These are phyloP conservation scores for Oscheius sp. DNA, from an alignment of 2,888 invertebrate species.

Conservation along the genomic window DNA sequence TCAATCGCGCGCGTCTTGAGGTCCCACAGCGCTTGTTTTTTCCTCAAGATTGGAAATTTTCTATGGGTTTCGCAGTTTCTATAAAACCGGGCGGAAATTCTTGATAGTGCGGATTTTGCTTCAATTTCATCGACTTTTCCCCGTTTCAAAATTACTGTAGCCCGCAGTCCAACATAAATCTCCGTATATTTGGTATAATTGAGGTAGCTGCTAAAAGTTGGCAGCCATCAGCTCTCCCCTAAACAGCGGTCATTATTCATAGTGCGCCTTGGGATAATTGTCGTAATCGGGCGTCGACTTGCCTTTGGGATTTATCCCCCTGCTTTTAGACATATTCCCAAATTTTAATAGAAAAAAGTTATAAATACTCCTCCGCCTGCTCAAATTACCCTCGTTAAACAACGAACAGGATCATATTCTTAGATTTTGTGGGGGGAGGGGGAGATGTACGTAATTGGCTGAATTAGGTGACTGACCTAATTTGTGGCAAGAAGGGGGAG, in stretches of 20 bases:
- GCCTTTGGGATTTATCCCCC: not conserved
- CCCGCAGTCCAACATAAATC: too few relatives aligned
- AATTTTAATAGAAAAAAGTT: not conserved
- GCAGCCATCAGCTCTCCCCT: not conserved
- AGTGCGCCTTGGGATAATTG: not conserved
- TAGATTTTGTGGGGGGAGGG: not conserved
- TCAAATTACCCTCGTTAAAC: slow-evolving; percentile 6
- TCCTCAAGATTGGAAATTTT: too few relatives aligned
- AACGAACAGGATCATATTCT: not conserved
- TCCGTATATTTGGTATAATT: too few relatives aligned
- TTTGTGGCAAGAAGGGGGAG: not conserved
- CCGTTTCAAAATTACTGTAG: too few relatives aligned
- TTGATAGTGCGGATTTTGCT: not conserved
- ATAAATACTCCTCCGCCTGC: not conserved
- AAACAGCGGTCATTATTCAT: not conserved
- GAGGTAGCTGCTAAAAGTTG: not conserved
- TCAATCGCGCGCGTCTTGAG: too few relatives aligned
- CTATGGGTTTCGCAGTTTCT: too few relatives aligned
- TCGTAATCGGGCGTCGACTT: not conserved
- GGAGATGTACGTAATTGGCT: slow-evolving; percentile 2
- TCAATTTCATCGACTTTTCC: not conserved
- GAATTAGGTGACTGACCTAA: slow-evolving; percentile 8
- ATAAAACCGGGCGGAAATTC: too few relatives aligned
- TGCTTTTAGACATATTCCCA: too few relatives aligned
- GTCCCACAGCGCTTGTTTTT: too few relatives aligned